phyloP scores from a whole-genome alignment of 2,113 vertebrate species.

The Sceloporus undulatus region DNA sequence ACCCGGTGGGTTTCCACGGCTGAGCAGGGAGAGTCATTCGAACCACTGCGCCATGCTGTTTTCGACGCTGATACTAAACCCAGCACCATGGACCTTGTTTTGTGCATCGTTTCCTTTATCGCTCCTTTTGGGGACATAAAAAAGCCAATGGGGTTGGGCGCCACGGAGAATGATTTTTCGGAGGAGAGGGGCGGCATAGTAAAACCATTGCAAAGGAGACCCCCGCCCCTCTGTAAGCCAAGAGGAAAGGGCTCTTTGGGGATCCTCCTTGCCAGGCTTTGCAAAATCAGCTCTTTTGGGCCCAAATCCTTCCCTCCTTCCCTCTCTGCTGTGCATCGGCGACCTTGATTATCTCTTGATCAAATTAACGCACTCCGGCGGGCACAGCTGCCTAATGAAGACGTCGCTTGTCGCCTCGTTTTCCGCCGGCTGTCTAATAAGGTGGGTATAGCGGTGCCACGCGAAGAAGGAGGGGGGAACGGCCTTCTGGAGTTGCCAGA shows the following conservation, averaged over 20 bases:
- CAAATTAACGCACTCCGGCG: not conserved
- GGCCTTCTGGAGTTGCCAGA: not conserved
- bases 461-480: not conserved
- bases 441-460: not conserved
- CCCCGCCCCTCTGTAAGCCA: not conserved
- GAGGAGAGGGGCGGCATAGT: too few species aligned
- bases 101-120: too few species aligned
- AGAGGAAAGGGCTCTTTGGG: too few species aligned
- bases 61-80: too few species aligned
- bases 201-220: not conserved
- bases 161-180: not conserved
- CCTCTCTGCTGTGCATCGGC: not conserved
- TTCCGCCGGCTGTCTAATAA: not conserved
- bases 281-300: not conserved
- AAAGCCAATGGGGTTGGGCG: too few species aligned
- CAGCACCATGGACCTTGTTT: too few species aligned
- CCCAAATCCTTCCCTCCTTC: too few species aligned
- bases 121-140: too few species aligned
- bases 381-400: slow-evolving; percentile 15
- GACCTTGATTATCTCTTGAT: not conserved
- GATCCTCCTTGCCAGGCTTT: not conserved
- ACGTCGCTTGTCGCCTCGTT: not conserved
- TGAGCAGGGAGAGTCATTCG: too few species aligned
- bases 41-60: too few species aligned
- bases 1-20: too few species aligned